Base-by-base conservation (phyloP, 2,797 vertebrate species). In the Coendou prehensilis region DNA sequence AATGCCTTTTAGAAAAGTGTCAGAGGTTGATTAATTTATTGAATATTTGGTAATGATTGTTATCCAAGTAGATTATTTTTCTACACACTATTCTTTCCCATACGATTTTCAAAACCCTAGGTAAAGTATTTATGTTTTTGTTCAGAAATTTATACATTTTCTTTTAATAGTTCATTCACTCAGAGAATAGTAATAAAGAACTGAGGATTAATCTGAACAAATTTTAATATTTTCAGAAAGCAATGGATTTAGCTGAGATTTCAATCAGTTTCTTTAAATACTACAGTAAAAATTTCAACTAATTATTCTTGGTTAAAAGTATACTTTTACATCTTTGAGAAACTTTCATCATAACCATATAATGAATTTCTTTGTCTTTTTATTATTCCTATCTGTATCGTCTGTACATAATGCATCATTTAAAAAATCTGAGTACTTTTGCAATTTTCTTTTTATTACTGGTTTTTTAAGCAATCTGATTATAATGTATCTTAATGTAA, bases 151-250 rank as follows among this genome's bases (percentile, higher is more conserved):
- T 52, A 67, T 54, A n/a, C 20, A 63, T 64, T 75, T 95, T 67
- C 5, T 97, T 92, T 89, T 45, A 69, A 87, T 81, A 89, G 20
- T 75, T 92, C 6, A 56, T 41, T 67, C 56, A 79, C 8, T 45
- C 59, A 41, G 22, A 87, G 33, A 90, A n/a, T 84, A 94, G 17
- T 73, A 89, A 80, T 75, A 54, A 54, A 56, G 3, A 94, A 94
- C 15, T 82, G 6, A 75, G 9, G 7, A 28, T 86, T 82, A 87
- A 57, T 81, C 11, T 89, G n/a, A 86, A 80, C 47, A 75, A 33
- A 76, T 94, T 87, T 95, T 94, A 93, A 64, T 69, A 69, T 93
- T 93, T 88, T 28, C 33, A n/a, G 64, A 80, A 61, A 95, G 3
- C 63, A 64, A 91, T 54, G 33, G 18, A 41, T 5, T 78, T 71